Base-by-base conservation (phyloP, 2,888 invertebrate genomes). In the Tricholauxania praeusta region DNA sequence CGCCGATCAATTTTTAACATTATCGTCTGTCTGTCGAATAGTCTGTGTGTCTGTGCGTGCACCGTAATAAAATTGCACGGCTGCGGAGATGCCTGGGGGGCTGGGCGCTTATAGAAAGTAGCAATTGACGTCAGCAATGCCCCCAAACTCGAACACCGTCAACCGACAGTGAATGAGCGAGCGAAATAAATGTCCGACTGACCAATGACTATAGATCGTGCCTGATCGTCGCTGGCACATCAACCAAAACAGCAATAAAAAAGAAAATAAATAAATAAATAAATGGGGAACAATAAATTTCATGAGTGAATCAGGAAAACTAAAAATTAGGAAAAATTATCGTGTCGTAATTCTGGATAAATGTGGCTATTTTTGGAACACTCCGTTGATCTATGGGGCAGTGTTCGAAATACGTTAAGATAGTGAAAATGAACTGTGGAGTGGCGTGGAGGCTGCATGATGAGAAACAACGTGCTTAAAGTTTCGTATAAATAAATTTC, bases 71-170 rank as follows among this genome's bases (percentile, higher is more conserved):
- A 39, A 39, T 39, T 39, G 7, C 60, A 49, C 22, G 49, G 63
- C 22, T 5, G 55, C 60, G 62, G 59, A 51, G 62, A n/a, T 52
- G 60, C 32, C 67, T 19, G 47, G 47, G 71, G 17, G 39, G 71
- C 49, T 19, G 64, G 64, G 64, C 28, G 52, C 60, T 10, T 39
- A 10, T 39, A 39, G 39, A 39, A 39, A 39, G 39, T 47, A 60
- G 51, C 69, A 39, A 70, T 70, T 70, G 69, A 70, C 69, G 69
- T 70, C 69, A 70, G 69, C 69, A 70, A 62, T 70, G 69, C 69
- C 69, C 69, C 69, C 60, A 70, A 62, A 60, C 62, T 19, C 63
- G 63, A 22, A 47, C 63, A 47, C 28, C 15, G 49, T 49, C 17
- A 10, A 51, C 68, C 32, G 66, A 53, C 19, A 8, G 28, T 39